A percentile compares a stretch with the other conserved stretches of the same genome.
Evolutionary conservation across 1,140 invertebrate genomes (phyloP).

Genomic region (Hylaeus volcanicus): DNA sequence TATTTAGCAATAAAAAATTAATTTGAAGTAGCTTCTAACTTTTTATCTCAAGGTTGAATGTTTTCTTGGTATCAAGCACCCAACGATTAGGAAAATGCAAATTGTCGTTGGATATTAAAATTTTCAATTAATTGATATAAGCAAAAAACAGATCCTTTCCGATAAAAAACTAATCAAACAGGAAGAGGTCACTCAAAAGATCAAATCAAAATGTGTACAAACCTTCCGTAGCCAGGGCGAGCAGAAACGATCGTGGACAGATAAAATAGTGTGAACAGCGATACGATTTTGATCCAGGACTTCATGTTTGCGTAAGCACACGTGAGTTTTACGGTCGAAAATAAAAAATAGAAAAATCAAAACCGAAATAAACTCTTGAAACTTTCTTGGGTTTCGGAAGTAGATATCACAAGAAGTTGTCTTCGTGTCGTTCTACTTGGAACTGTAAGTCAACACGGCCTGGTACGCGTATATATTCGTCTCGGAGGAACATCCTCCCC

Average conservation of each 20-base stretch:
- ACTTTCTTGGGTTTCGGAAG: background rate
- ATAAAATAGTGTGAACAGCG: background rate
- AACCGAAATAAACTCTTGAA: background rate
- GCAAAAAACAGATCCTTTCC: too few species aligned
- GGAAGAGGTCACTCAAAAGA: too few species aligned
- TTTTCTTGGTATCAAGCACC: too few species aligned
- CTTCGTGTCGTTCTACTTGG: constrained; percentile 12
- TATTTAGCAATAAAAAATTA: too few species aligned
- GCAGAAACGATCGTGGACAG: background rate
- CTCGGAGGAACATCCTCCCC: background rate
- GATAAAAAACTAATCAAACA: too few species aligned
- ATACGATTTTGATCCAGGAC: background rate
- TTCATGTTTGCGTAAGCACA: background rate
- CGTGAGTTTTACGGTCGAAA: background rate
- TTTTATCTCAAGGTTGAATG: too few species aligned
- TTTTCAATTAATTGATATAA: too few species aligned
- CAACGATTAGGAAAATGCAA: too few species aligned
- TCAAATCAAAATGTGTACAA: too few species aligned
- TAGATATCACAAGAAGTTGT: background rate
- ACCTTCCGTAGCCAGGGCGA: constrained; percentile 2
- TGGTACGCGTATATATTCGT: constrained; percentile 31
- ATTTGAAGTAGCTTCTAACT: too few species aligned
- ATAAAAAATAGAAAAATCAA: background rate
- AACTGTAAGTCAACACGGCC: constrained; percentile 12
- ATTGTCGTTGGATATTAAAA: too few species aligned